Base-by-base conservation (phyloP, 1,140 invertebrate genomes). In the Drosophila oshimai region DNA sequence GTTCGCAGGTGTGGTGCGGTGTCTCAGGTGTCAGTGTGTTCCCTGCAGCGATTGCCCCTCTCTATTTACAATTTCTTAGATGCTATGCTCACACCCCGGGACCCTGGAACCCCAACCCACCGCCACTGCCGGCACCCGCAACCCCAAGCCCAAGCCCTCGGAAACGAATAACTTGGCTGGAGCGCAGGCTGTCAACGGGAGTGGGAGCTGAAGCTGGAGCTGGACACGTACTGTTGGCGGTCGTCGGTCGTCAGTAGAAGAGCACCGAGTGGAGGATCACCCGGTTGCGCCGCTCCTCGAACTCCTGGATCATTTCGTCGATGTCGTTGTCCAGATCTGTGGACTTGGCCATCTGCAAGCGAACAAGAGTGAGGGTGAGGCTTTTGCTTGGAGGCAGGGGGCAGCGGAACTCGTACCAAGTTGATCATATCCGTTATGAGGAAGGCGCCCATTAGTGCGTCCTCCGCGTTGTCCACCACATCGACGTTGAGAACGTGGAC, bases 401-500 rank as follows among this genome's bases (percentile, higher is more conserved):
- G 4, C 4, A n/a, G 9, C 2, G 6, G 3, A 44, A 37, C 1
- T 7, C 36, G 91, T 94, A 97, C 96, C 94, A 96, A 94, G 42
- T 95, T 94, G 42, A 98, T 96, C 91, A 99, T 93, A 92, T 99
- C 98, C 91, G 96, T 97, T 64, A 99, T 98, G 60, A 99, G 93
- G 92, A 99, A 99, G n/a, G 99, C 99, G 62, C 99, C 99, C 88
- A 99, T 96, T n/a, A 98, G 98, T 0, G 99, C 99, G 91, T 99
- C 99, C 92, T 99, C 99, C 64, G 99, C 98, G 92, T 99, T 99
- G 93, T 99, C 99, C 91, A 98, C 97, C 90, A 99, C 99, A 89
- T 99, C 98, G 75, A 99, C 96, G 91, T 99, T 99, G 20, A 99
- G 96, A 9, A 99, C 94, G 93, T 99, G 99, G 1, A 97, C 97